Evolutionary conservation across 2,888 invertebrate genomes (phyloP).

Genomic region (Amiota communis): DNA sequence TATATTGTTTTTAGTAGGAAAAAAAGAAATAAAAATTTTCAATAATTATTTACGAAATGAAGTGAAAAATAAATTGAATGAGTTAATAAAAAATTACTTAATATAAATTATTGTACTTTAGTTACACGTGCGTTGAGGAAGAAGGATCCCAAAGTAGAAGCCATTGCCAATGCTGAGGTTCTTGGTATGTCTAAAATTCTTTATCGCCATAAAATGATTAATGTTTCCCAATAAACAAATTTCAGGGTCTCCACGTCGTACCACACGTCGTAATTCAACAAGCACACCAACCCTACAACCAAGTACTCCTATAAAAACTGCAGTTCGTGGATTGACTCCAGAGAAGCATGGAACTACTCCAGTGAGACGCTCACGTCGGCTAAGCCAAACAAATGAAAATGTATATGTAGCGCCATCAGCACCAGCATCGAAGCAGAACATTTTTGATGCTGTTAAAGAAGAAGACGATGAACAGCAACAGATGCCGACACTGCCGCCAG

Average conservation of each 20-base stretch:
- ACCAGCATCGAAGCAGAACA: conserved; percentile 35
- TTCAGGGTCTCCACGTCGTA: conserved; percentile 50
- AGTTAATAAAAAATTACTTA: too few relatives aligned
- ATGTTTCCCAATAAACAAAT: neutral
- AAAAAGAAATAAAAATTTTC: too few relatives aligned
- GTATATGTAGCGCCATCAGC: conserved; percentile 36
- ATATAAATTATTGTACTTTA: too few relatives aligned
- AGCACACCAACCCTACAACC: conserved; percentile 50
- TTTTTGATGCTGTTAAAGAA: conserved; percentile 32
- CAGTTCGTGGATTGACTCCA: conserved; percentile 46
- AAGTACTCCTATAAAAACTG: conserved; percentile 44
- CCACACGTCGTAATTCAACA: conserved; percentile 54
- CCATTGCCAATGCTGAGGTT: conserved; percentile 30
- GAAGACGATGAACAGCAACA: neutral
- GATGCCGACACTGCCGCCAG: neutral
- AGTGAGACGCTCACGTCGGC: conserved; percentile 45
- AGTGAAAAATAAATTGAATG: too few relatives aligned
- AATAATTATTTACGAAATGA: too few relatives aligned
- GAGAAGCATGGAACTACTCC: conserved; percentile 46
- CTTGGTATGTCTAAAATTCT: conserved; percentile 30
- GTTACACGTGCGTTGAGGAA: too few relatives aligned
- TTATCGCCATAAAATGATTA: too few relatives aligned
- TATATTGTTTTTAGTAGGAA: too few relatives aligned
- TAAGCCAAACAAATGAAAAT: conserved; percentile 42
- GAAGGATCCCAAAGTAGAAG: too few relatives aligned